Base-by-base conservation (phyloP, 2,888 invertebrate genomes). In the Lamellibrachia columna region DNA sequence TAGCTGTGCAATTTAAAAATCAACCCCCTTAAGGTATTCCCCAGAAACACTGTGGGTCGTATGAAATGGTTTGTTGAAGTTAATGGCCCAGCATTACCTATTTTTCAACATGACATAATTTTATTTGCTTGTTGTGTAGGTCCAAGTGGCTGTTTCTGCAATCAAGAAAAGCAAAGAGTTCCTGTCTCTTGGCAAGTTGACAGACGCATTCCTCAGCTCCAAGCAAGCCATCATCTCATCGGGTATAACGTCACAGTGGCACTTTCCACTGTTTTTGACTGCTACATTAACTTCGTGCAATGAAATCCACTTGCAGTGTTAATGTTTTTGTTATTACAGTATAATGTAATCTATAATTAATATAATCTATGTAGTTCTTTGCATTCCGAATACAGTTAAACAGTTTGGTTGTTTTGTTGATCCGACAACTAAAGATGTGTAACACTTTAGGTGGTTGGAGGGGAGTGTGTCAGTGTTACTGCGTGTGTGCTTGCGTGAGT, bases 161-260 rank as follows among this genome's bases (percentile, higher is more conserved):
- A 92, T 94, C 1, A 15, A 93, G 60, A 91, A 93, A 55, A 91
- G 92, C 55, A 92, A 93, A 40, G 28, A n/a, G 9, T 98, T 98
- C 0, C 97, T 98, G 40, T 97, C 97, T 40, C 97, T 97, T 94
- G 96, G 96, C 75, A 98, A 94, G 58, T 94, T 96, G 7, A 96
- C 97, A 91, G 97, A 97, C 58, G 98, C 98, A 0, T 98, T 98
- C 94, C 95, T 97, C n/a, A 96, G 97, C 55, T 95, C 96, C 22
- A 94, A 94, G 92, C 94, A 93, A 90, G 96, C 96, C 52, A 94
- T 95, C 7, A 96, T 97, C 53, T 97, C 97, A 52, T 98, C 96
- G 95, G 96, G 96, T 95, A 94, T 3, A 91, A 40, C 9, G 15
- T 28, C 40, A 40, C 6, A 75, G 22, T 22, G 75, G 6, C 75